Evolutionary conservation across 2,888 invertebrate species (phyloP).

Genomic region (Pseudeuparius sepicola): DNA sequence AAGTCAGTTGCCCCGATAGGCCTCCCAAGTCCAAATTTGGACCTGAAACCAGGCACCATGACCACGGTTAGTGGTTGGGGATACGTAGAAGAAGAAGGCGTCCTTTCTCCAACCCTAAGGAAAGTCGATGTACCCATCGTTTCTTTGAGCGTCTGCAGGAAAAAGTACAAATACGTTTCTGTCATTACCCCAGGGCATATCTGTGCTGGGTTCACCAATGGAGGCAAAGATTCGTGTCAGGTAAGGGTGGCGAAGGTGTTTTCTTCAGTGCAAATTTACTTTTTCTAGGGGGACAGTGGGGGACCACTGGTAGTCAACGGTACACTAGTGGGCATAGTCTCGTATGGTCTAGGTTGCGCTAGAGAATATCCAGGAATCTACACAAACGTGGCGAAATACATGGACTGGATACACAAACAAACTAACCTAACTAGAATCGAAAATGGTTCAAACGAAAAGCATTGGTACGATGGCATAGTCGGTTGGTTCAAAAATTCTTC

Average conservation of each 20-base stretch:
- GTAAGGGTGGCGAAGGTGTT: conserved; percentile 1
- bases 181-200: neutral
- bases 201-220: neutral
- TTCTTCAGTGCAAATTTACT: neutral
- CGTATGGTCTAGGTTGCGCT: conserved; percentile 1
- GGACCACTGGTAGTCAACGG: conserved; percentile 1
- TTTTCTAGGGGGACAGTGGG: neutral
- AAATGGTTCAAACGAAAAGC: no score
- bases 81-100: neutral
- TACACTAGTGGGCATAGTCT: neutral
- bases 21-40: neutral
- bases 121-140: conserved; percentile 1
- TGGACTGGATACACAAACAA: no score
- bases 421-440: no score
- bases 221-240: neutral
- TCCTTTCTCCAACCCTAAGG: neutral
- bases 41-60: neutral
- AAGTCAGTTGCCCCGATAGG: neutral
- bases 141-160: neutral
- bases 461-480: no score
- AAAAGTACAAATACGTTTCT: neutral
- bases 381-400: conserved; percentile 1
- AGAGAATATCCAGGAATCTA: conserved; percentile 1
- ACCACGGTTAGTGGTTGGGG: conserved; percentile 2
- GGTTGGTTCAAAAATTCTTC: no score